phyloP scores from a whole-genome alignment of 2,888 invertebrate species.

The Theristus sp. region DNA sequence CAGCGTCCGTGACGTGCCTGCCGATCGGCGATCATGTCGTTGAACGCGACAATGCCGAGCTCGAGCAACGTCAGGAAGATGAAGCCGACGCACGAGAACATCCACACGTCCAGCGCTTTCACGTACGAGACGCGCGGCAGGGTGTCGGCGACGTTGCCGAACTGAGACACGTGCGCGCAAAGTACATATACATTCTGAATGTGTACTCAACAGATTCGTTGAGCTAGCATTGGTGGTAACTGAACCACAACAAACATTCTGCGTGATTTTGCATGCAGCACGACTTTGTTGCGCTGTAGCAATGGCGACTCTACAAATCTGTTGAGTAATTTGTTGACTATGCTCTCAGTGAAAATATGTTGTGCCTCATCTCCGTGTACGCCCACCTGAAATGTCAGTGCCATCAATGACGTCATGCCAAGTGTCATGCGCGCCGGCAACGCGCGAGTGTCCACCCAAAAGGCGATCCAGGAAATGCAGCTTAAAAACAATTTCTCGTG shows the following conservation, averaged over 20 bases:
- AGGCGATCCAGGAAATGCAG: constrained; percentile 3
- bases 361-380: not conserved
- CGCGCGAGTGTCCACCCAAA: constrained; percentile 1
- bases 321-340: too few species aligned
- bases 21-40: constrained; percentile 1
- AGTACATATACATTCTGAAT: not conserved
- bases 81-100: not conserved
- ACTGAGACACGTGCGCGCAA: not conserved
- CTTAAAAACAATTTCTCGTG: not conserved
- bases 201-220: too few species aligned
- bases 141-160: not conserved
- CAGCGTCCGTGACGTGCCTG: not conserved
- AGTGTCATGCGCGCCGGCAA: constrained; percentile 1
- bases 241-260: too few species aligned
- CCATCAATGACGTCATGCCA: not conserved
- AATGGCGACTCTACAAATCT: too few species aligned
- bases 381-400: not conserved
- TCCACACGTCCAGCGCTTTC: constrained; percentile 3
- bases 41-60: not conserved
- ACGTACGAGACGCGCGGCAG: not conserved
- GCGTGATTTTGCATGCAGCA: too few species aligned
- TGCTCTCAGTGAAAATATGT: too few species aligned
- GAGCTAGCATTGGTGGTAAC: too few species aligned
- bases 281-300: too few species aligned
- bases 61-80: not conserved